Conservation (phyloP, 2,113 vertebrate species). For the Raphicerus campestris region DNA sequence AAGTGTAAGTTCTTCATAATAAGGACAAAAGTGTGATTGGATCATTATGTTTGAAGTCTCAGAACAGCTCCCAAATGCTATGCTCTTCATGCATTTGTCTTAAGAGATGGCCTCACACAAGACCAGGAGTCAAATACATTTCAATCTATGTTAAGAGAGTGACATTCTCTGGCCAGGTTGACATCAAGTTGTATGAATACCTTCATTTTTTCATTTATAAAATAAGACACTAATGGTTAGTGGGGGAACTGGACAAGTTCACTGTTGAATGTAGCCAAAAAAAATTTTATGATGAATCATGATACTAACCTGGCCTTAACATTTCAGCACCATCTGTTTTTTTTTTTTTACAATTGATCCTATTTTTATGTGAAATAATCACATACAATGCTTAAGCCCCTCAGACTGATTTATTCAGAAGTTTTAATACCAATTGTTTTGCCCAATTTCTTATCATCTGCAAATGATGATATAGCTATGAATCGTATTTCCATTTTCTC, state of each 20-base stretch:
- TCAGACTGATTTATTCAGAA: neutral
- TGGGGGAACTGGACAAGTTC: neutral
- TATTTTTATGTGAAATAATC: neutral
- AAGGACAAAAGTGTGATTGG: slow-evolving; percentile 69
- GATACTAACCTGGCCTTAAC: neutral
- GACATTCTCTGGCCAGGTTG: slow-evolving; percentile 3
- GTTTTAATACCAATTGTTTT: neutral
- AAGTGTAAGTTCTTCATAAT: slow-evolving; percentile 72
- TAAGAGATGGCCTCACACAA: neutral
- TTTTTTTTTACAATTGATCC: neutral
- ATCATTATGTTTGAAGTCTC: slow-evolving; percentile 65
- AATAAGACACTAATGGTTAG: slow-evolving; percentile 26
- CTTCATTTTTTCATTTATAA: slow-evolving; percentile 42
- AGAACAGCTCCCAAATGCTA: slow-evolving; percentile 44
- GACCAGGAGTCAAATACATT: neutral
- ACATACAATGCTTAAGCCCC: neutral
- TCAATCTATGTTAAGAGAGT: neutral
- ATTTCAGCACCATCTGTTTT: neutral
- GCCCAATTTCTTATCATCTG: neutral
- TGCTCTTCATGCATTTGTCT: slow-evolving; percentile 11
- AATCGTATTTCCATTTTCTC: neutral
- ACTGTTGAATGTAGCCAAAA: neutral
- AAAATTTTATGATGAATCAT: neutral
- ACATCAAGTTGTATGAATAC: neutral
- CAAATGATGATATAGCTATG: neutral